These are phyloP conservation scores for Anoplophora glabripennis DNA, from an alignment of 1,140 invertebrate genomes.

Conservation along the genomic window DNA sequence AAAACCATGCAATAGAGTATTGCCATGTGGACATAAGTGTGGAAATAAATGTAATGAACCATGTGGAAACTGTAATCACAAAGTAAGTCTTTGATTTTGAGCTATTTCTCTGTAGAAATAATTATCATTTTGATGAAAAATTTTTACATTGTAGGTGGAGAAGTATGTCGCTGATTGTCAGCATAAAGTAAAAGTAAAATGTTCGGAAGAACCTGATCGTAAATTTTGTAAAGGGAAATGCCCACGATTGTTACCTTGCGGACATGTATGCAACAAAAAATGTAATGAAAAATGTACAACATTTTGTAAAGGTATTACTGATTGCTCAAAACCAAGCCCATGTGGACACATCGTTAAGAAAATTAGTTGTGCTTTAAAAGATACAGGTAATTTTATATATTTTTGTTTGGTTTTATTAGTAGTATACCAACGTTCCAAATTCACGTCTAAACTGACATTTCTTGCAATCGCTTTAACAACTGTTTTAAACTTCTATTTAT, in stretches of 20 bases:
- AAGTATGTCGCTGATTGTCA: constrained; percentile 51
- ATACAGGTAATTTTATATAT: constrained; percentile 11
- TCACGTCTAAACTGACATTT: too few species aligned
- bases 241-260: constrained; percentile 47
- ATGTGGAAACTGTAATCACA: constrained; percentile 50
- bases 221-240: constrained; percentile 46
- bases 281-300: constrained; percentile 48
- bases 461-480: too few species aligned
- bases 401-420: background rate
- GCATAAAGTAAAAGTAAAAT: constrained; percentile 48
- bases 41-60: constrained; percentile 49
- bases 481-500: too few species aligned
- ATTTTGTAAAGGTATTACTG: constrained; percentile 40
- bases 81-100: constrained; percentile 40
- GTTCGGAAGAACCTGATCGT: constrained; percentile 35
- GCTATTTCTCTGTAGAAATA: background rate
- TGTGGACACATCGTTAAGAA: constrained; percentile 51
- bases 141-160: constrained; percentile 46
- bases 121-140: constrained; percentile 4
- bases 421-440: too few species aligned
- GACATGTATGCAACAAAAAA: constrained; percentile 48
- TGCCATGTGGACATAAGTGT: constrained; percentile 55
- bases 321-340: constrained; percentile 32
- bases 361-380: constrained; percentile 46
- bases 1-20: constrained; percentile 49